Conservation (phyloP, 2,113 vertebrate genomes). For the Sylvia atricapilla region DNA sequence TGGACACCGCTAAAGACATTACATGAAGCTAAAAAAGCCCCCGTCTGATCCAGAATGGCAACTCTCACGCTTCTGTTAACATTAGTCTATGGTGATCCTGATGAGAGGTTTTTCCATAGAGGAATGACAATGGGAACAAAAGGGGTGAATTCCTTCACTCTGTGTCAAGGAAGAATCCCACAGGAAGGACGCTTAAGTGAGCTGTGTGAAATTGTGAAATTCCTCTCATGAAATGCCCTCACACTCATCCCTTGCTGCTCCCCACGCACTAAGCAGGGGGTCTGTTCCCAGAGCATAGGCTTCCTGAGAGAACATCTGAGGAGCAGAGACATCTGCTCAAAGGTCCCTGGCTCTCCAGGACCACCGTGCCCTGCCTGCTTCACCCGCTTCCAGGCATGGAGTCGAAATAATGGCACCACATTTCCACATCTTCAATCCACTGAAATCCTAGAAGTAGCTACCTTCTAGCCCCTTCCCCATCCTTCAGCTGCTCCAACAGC, state of each 20-base stretch:
- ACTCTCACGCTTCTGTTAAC: constrained; percentile 28
- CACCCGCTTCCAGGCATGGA: fast-evolving
- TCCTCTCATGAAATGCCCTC: constrained; percentile 37
- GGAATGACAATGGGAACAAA: constrained; percentile 46
- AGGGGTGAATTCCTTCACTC: constrained; percentile 17
- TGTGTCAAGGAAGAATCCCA: constrained; percentile 43
- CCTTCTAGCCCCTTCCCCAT: neutral
- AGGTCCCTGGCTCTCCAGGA: neutral
- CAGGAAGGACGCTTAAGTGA: constrained; percentile 36
- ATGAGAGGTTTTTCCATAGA: constrained; percentile 28
- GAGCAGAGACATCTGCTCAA: neutral
- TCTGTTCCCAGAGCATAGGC: constrained; percentile 19
- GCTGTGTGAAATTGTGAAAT: constrained; percentile 56
- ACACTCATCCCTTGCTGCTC: neutral
- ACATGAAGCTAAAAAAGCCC: neutral
- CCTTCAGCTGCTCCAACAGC: neutral
- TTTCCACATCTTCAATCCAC: neutral
- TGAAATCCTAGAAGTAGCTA: neutral
- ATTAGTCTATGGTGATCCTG: neutral
- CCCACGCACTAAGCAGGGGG: constrained; percentile 34
- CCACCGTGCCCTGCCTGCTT: neutral
- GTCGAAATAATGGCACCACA: fast-evolving
- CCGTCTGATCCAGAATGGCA: constrained; percentile 4
- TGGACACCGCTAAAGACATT: neutral
- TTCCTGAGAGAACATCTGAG: neutral